Evolutionary conservation across 23 tunicate genomes (phyloP).

Genomic region (Halocynthia aurantium): DNA sequence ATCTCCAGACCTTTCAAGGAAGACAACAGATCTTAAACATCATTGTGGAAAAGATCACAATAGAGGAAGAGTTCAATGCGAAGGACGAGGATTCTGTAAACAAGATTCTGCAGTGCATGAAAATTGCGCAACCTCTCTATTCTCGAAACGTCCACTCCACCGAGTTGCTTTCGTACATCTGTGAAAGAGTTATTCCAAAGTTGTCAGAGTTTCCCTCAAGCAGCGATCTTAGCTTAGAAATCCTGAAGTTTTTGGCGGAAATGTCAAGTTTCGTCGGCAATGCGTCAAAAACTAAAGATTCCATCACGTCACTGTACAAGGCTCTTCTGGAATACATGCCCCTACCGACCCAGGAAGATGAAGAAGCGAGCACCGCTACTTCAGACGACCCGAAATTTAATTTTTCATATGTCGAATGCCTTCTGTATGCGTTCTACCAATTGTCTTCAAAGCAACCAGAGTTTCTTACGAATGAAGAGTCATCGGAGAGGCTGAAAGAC

Average conservation of each 20-base stretch:
- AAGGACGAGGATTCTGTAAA: slow-evolving; percentile 49
- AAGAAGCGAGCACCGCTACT: slow-evolving; percentile 4
- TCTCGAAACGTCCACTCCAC: slow-evolving; percentile 88
- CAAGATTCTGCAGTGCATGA: slow-evolving; percentile 58
- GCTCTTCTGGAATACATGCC: slow-evolving; percentile 68
- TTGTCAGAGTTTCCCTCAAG: slow-evolving; percentile 15
- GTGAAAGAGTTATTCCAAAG: slow-evolving; percentile 53
- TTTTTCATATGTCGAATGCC: slow-evolving; percentile 84
- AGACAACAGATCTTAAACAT: slow-evolving; percentile 73
- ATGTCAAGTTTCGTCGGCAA: slow-evolving; percentile 59
- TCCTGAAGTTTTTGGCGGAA: slow-evolving; percentile 66
- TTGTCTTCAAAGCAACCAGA: slow-evolving; percentile 35
- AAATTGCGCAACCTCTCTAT: slow-evolving; percentile 73
- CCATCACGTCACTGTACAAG: slow-evolving; percentile 54
- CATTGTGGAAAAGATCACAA: slow-evolving; percentile 60
- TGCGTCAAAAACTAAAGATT: slow-evolving; percentile 39
- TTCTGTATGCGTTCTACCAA: slow-evolving; percentile 77
- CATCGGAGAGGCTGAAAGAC: slow-evolving; percentile 67
- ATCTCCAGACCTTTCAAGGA: slow-evolving; percentile 87
- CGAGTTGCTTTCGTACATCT: slow-evolving; percentile 46
- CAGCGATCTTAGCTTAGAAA: slow-evolving; percentile 44
- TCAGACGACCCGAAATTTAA: slow-evolving; percentile 49
- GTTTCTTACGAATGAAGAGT: slow-evolving; percentile 58
- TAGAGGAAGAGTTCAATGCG: slow-evolving; percentile 52
- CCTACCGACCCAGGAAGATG: slow-evolving; percentile 48